phyloP scores from a whole-genome alignment of 1,140 invertebrate genomes.

The Drosophila kepulauana region DNA sequence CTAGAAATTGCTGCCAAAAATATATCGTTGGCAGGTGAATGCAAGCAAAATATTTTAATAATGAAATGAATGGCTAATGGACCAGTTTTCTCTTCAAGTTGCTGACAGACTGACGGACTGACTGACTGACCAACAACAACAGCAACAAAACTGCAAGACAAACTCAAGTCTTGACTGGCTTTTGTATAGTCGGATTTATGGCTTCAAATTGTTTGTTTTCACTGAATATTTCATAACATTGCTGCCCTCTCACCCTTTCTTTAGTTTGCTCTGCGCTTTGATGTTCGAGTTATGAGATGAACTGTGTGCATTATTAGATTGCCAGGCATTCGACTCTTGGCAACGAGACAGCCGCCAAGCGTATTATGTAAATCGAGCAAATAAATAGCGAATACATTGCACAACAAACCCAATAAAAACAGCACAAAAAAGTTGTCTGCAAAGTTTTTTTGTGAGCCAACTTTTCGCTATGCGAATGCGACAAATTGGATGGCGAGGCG shows the following conservation, averaged over 20 bases:
- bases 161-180: not conserved
- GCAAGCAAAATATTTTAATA: slow-evolving; percentile 66
- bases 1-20: slow-evolving; percentile 32
- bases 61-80: slow-evolving; percentile 59
- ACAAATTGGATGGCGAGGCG: not conserved
- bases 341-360: slow-evolving; percentile 18
- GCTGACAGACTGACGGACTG: slow-evolving; percentile 27
- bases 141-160: too few species aligned
- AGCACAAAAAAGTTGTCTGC: not conserved
- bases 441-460: not conserved
- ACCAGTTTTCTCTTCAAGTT: not conserved
- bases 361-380: slow-evolving; percentile 36
- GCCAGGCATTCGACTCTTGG: slow-evolving; percentile 35
- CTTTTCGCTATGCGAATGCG: slow-evolving; percentile 1
- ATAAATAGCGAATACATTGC: slow-evolving; percentile 18
- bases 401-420: slow-evolving; percentile 2
- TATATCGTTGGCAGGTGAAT: slow-evolving; percentile 55
- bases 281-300: slow-evolving; percentile 36
- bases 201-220: slow-evolving; percentile 63
- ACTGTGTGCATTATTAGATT: slow-evolving; percentile 48
- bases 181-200: slow-evolving; percentile 52
- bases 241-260: not conserved
- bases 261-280: not conserved
- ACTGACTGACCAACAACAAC: too few species aligned
- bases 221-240: slow-evolving; percentile 71